Base-by-base conservation (phyloP, 2,113 vertebrate genomes). In the Picathartes gymnocephalus region DNA sequence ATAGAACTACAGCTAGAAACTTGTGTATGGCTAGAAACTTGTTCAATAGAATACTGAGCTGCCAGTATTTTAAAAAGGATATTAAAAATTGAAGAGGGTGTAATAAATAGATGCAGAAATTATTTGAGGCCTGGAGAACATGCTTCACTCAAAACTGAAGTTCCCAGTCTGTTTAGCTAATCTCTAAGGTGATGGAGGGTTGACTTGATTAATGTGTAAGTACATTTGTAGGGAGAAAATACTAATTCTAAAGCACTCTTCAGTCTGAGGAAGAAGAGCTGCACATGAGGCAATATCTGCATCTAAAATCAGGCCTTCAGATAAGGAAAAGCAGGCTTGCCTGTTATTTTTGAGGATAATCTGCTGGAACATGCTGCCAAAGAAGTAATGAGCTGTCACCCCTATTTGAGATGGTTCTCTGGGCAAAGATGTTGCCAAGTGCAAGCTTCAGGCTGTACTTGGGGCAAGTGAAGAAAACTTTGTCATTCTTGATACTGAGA, bases 141-240 rank as follows among this genome's bases (percentile, higher is more conserved):
- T 94, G 79, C 88, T 95, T 95, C 64, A 58, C 60, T 88, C 80
- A 42, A 92, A 73, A 74, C 88, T 76, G 18, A 86, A 85, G 81
- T 91, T 95, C 66, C 92, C 39, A 21, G 50, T 77, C 90, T 86
- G 60, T 81, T 93, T 76, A 78, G 76, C 71, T 95, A 73, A 94
- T 93, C 91, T 70, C 37, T 83, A 17, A 76, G 39, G 58, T 91
- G 61, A 60, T 48, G 13, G 71, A 88, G 68, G 45, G 22, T 77
- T 95, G 68, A 57, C 50, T 93, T 91, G 83, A 93, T 96, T 95
- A 94, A 62, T 42, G n/a, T 66, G 3, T 58, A 66, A 94, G 86
- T 93, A 58, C 58, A 5, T 93, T 88, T 80, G 6, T 47, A 78
- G 64, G 78, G 60, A 93, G 76, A 92, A 95, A 83, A 83, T 73